Percentiles rank a stretch among this genome's conserved stretches.
Conservation (phyloP, 1,140 invertebrate genomes). For the Drosophila carrolli region DNA sequence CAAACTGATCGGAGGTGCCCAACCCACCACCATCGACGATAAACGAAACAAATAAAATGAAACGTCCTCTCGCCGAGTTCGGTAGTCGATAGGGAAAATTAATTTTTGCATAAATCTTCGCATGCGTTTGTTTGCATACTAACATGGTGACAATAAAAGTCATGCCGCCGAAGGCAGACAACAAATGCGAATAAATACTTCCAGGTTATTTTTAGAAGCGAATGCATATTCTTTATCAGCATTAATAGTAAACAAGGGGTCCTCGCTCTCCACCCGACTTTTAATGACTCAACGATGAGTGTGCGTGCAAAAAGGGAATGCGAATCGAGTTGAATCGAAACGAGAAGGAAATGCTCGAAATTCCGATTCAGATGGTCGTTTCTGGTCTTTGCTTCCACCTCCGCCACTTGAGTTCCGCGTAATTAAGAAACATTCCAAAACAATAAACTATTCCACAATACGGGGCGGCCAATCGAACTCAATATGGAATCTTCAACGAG, state of each 20-base stretch:
- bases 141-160: slow-evolving; percentile 44
- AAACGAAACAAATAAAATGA: slow-evolving; percentile 58
- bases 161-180: slow-evolving; percentile 12
- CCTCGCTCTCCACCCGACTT: slow-evolving; percentile 12
- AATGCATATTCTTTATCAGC: slow-evolving; percentile 57
- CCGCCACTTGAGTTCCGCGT: slow-evolving; percentile 76
- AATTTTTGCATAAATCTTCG: slow-evolving; percentile 76
- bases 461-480: slow-evolving; percentile 58
- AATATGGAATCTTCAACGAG: slow-evolving; percentile 46
- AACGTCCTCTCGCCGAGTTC: slow-evolving; percentile 8
- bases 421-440: slow-evolving; percentile 82
- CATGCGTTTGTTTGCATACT: slow-evolving; percentile 30
- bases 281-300: slow-evolving; percentile 50
- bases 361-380: slow-evolving; percentile 54
- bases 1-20: slow-evolving; percentile 14
- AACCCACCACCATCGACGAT: slow-evolving; percentile 36
- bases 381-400: slow-evolving; percentile 37
- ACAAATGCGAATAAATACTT: slow-evolving; percentile 15
- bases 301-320: slow-evolving; percentile 37
- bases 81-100: slow-evolving; percentile 43
- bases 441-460: slow-evolving; percentile 74
- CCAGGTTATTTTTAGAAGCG: slow-evolving; percentile 41
- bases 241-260: slow-evolving; percentile 51
- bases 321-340: slow-evolving; percentile 32
- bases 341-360: slow-evolving; percentile 68